phyloP scores from a whole-genome alignment of 2,797 vertebrate genomes.

The Chaenodraco wilsoni region DNA sequence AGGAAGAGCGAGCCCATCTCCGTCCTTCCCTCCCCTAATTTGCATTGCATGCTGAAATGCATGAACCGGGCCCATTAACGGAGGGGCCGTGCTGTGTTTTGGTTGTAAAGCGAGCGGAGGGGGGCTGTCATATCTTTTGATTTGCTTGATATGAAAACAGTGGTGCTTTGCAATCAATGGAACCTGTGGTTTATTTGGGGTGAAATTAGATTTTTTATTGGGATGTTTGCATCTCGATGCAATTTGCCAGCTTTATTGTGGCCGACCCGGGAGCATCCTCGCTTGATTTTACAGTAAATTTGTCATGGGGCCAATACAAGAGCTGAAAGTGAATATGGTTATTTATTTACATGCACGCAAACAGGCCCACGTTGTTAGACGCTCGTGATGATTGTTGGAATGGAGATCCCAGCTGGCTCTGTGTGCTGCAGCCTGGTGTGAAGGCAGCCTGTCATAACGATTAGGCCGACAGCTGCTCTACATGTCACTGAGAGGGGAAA shows the following conservation, averaged over 20 bases:
- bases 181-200: constrained; percentile 84
- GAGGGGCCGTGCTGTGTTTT: constrained; percentile 74
- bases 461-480: constrained; percentile 60
- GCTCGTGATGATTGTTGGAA: constrained; percentile 57
- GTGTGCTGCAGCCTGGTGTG: constrained; percentile 53
- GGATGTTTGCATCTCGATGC: constrained; percentile 80
- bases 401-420: constrained; percentile 62
- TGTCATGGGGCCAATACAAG: constrained; percentile 76
- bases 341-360: constrained; percentile 72
- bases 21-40: constrained; percentile 73
- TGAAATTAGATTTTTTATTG: constrained; percentile 85
- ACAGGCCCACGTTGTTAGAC: constrained; percentile 57
- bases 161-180: constrained; percentile 81
- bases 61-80: constrained; percentile 76
- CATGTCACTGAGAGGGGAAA: constrained; percentile 38
- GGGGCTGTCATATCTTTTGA: constrained; percentile 79
- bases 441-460: constrained; percentile 69
- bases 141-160: constrained; percentile 84
- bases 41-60: constrained; percentile 82
- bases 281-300: constrained; percentile 82
- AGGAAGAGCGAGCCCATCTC: constrained; percentile 66
- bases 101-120: constrained; percentile 65
- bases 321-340: constrained; percentile 73
- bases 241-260: constrained; percentile 82
- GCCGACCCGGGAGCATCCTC: constrained; percentile 67